Base-by-base conservation (phyloP, 2,797 vertebrate genomes). In the Salmo trutta region DNA sequence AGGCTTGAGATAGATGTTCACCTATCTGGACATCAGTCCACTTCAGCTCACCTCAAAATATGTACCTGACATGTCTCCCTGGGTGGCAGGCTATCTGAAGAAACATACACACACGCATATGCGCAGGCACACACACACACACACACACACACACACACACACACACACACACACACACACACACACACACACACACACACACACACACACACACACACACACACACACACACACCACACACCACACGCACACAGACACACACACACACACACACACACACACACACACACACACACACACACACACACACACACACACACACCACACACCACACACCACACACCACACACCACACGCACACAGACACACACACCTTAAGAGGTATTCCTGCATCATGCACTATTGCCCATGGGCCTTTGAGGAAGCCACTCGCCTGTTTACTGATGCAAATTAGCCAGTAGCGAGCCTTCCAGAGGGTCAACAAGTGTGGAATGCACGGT, bases 381-480 rank as follows among this genome's bases (percentile, higher is more conserved):
- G 71, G 81, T 85, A 87, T 90, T 92, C 91, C 88, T 65, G 36
- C 16, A 79, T 88, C 84, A 88, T 86, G 83, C 85, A 88, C 90
- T 90, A 92, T 91, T 90, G 88, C 78, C 79, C 78, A 80, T 68
- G 65, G 81, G 84, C 81, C 93, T 94, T 95, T 95, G 91, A 94
- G 91, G 89, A 81, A 83, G 73, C 82, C 75, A 36, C 78, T 72
- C 17, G 78, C 83, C 80, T 94, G 91, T 95, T 94, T 95, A 93
- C 93, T 86, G 90, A 94, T 94, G 92, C 93, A 93, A 94, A 95
- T 95, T 94, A 94, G 85, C 85, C 86, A 77, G 83, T 82, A 75
- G 82, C 83, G 73, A 52, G 78, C 79, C 88, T 93, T 29, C 91
- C 85, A 91, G 87, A 90, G 80, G 88, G 91, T 90, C 90, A 89